These are phyloP conservation scores for Myocastor coypus DNA, from an alignment of 2,113 vertebrate species.

Conservation along the genomic window DNA sequence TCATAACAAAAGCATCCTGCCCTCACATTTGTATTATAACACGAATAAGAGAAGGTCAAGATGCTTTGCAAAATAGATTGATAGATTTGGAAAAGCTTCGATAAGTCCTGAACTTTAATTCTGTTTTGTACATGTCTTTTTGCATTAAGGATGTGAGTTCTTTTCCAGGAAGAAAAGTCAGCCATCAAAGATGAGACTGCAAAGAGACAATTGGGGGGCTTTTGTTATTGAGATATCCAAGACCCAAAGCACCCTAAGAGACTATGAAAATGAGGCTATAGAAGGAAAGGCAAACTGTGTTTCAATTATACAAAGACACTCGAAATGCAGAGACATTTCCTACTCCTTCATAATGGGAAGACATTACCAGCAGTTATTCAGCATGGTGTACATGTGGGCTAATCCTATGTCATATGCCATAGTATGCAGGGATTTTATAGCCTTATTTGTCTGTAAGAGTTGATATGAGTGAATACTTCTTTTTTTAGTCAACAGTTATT, in stretches of 20 bases:
- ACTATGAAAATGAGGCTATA: background rate
- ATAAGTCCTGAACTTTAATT: slow-evolving; percentile 70
- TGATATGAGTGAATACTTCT: background rate
- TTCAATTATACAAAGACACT: slow-evolving; percentile 21
- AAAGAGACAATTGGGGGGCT: background rate
- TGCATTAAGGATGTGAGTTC: slow-evolving; percentile 10
- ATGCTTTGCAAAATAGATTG: slow-evolving; percentile 27
- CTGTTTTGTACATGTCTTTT: background rate
- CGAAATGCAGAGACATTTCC: background rate
- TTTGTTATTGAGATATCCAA: background rate
- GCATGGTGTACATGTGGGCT: background rate
- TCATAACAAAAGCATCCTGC: slow-evolving; percentile 77
- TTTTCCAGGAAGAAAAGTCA: slow-evolving; percentile 52
- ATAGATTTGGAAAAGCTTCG: slow-evolving; percentile 45
- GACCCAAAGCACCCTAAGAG: background rate
- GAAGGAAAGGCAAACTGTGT: background rate
- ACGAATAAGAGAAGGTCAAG: background rate
- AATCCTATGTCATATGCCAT: background rate
- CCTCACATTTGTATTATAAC: slow-evolving; percentile 73
- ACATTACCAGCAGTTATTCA: too few species aligned
- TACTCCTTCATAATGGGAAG: background rate
- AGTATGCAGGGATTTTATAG: background rate
- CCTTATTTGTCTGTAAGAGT: background rate
- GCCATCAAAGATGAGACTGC: background rate
- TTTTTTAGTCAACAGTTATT: background rate